Conservation (phyloP, 2,797 vertebrate genomes). For the Scomberomorus guttatus region DNA sequence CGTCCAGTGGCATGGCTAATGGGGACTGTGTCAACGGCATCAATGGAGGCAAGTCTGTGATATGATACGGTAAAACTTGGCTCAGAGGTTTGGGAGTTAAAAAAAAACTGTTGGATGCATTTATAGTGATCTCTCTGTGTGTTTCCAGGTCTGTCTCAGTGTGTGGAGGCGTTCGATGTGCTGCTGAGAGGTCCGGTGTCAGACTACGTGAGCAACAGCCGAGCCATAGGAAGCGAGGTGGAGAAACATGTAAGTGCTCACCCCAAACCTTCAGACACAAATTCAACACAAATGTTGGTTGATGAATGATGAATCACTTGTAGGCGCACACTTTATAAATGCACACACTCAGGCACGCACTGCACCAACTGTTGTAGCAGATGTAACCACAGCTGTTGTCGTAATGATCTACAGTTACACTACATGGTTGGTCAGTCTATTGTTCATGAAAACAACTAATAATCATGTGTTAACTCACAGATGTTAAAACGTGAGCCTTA, state of each 20-base stretch:
- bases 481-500: no score
- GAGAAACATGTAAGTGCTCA: constrained; percentile 91
- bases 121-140: constrained; percentile 10
- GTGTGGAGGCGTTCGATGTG: constrained; percentile 92
- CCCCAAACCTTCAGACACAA: no score
- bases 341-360: neutral
- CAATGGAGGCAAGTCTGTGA: constrained; percentile 85
- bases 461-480: no score
- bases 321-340: neutral
- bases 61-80: neutral
- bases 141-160: constrained; percentile 85
- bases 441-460: neutral
- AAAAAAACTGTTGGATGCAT: neutral
- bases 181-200: constrained; percentile 89
- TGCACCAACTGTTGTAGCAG: constrained; percentile 44
- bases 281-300: constrained; percentile 13
- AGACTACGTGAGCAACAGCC: constrained; percentile 92
- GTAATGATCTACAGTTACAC: constrained; percentile 6
- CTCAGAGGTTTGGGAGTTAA: neutral
- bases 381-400: constrained; percentile 48
- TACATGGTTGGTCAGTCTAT: constrained; percentile 12
- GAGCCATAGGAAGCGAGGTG: constrained; percentile 91
- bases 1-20: constrained; percentile 77
- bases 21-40: constrained; percentile 89
- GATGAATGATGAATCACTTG: constrained; percentile 11